phyloP scores from a whole-genome alignment of 1,140 invertebrate genomes.

The Agrypnia vestita region DNA sequence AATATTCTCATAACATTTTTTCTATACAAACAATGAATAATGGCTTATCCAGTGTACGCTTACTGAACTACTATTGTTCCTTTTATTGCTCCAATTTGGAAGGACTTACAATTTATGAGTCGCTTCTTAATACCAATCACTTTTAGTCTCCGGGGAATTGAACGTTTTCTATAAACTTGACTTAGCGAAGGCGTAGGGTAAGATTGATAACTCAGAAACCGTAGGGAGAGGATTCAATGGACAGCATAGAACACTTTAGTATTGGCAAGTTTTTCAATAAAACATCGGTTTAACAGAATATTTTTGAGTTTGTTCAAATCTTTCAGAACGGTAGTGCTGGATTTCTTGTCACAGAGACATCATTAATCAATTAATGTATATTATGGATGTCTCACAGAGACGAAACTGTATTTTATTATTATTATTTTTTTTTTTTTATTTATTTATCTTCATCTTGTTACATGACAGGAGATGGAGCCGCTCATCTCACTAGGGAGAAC shows the following conservation, averaged over 20 bases:
- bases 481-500: too few species aligned
- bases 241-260: neutral
- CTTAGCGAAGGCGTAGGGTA: neutral
- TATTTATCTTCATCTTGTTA: too few species aligned
- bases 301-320: too few species aligned
- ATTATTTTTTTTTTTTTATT: too few species aligned
- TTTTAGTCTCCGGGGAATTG: conserved; percentile 3
- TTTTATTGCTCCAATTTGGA: conserved; percentile 4
- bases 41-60: neutral
- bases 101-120: conserved; percentile 11
- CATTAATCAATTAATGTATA: too few species aligned
- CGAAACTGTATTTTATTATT: too few species aligned
- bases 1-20: conserved; percentile 22
- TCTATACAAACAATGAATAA: conserved; percentile 16
- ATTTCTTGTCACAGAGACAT: too few species aligned
- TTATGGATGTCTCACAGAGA: too few species aligned
- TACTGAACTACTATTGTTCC: neutral
- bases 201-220: neutral
- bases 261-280: too few species aligned
- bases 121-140: neutral
- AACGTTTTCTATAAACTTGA: neutral
- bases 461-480: too few species aligned
- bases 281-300: too few species aligned
- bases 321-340: too few species aligned
- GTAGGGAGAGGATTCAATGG: neutral